Base-by-base conservation (phyloP, 1,140 invertebrate species). In the Drosophila sturtevanti region DNA sequence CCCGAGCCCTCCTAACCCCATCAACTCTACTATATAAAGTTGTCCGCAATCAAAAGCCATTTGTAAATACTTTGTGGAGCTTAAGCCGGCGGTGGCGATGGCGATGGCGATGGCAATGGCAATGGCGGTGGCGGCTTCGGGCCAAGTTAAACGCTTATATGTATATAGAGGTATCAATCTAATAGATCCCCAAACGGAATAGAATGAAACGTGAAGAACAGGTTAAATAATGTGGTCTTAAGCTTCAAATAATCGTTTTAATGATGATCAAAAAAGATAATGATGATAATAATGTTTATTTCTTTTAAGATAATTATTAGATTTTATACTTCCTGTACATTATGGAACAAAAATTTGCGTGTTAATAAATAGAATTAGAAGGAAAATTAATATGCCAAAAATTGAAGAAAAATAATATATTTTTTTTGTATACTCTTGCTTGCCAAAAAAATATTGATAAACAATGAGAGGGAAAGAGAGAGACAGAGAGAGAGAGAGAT, bases 21-120 rank as follows among this genome's bases (percentile, higher is more conserved):
- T n/a, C 1, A 6, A 9, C 6, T 44, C 6, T 44, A 16, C 48
- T 79, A 63, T 81, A 81, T 77, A 81, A 77, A 81, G 79, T 66
- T 77, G 66, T 80, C 44, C 55, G 72, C 70, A 79, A 85, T 84
- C 81, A 68, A 61, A 58, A 55, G 55, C 64, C 81, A 85, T 77
- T 85, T 85, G 80, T 77, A 52, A 70, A 63, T 41, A 48, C 52
- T 31, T 55, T 31, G 21, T 27, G 24, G 24, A n/a, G 52, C 22
- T 14, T 27, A 18, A 44, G 14, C 6, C 6, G 41, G 5, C 4
- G 2, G 38, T 41, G 14, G 37, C 37, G 14, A n/a, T n/a, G n/a
- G n/a, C n/a, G n/a, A n/a, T n/a, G n/a, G n/a, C n/a, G n/a, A n/a
- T n/a, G n/a, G n/a, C n/a, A n/a, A n/a, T n/a, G n/a, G n/a, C n/a